Base-by-base conservation (phyloP, 2,888 invertebrate species). In the Drosophila borborema region DNA sequence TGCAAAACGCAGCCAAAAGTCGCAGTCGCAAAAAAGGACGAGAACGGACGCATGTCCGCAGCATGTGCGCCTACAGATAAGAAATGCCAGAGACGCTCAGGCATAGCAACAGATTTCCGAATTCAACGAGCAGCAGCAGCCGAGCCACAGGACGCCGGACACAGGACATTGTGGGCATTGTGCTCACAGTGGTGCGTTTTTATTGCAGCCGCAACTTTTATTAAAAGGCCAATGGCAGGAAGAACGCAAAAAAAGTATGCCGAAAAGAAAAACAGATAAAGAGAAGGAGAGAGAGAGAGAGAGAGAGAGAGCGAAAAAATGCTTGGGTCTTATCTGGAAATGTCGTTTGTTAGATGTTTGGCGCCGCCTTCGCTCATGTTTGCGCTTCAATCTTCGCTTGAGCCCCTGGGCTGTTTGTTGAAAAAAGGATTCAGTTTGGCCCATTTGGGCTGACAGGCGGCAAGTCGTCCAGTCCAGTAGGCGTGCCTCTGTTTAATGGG, bases 151-250 rank as follows among this genome's bases (percentile, higher is more conserved):
- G 53, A 36, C 41, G 3, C n/a, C 8, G 43, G 43, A 43, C 45
- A 16, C 64, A 54, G 66, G 59, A 54, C 66, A 64, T 28, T 28
- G 28, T 67, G 49, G 74, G n/a, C 28, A 54, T 55, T 56, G 60
- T 40, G 60, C 49, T 49, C 60, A 41, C 40, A 31, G 28, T 58
- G 64, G 60, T 64, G 63, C 59, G 68, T 67, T 85, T 82, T 87
- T 88, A 85, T 86, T 86, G 85, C 84, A 77, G 81, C 86, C 85
- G 80, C 85, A 86, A 86, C 80, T 86, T 88, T 86, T 86, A 88
- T 88, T 81, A 86, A 86, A 85, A 65, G 82, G 82, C 82, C 73
- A 76, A 58, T 58, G 71, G 79, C 38, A 23, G 18, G n/a, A 31
- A 28, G 64, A 64, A 59, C 64, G 28, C 58, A 59, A 56, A 70